Evolutionary conservation across 2,888 invertebrate genomes (phyloP), one percentile per base, ranked within the genome.

Genomic region (Microplitis manilae): DNA sequence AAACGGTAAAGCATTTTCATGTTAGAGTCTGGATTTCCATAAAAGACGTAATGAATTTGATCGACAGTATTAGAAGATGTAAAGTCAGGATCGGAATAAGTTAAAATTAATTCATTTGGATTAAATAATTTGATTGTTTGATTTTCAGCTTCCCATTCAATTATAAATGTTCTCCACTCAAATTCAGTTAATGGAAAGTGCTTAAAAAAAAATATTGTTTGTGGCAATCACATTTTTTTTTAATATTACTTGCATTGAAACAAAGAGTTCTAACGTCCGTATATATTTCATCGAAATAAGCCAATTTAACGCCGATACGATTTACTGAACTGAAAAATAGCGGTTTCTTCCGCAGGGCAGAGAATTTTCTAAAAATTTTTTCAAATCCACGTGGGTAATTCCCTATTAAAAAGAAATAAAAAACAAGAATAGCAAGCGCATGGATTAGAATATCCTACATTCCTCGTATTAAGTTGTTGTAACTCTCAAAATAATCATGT

Each of bases 101-200:
- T 68, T 39, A 82, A 62, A 9, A 82, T 69, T 8, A 77, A 1
- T 6, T 73, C 72, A 5, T 81, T 2, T 6, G 76, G 69, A 67
- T 85, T 79, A 60, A 81, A 83, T 6, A 86, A 38, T 0, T 77
- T 69, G 59, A 86, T 73, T 4, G 39, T 78, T 7, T 61, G 15
- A 5, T 5, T 39, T 2, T 0, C 38, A 6, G 73, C 60, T 60
- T 83, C 41, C 85, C 84, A 86, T 7, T 69, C 79, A 5, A 86
- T 6, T 2, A 79, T 20, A 59, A 85, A 86, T 0, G 84, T 83
- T 50, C 67, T 83, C 86, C 86, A 86, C 65, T 85, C 84, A 6
- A 6, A 69, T 5, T 77, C n/a, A 1, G 80, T 81, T 8, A 85
- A 65, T 15, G 81, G 62, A 8, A 1, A 4, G 13, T 76, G 77